These are phyloP conservation scores for Rhabdophis nuchalis DNA, from an alignment of 2,797 vertebrate species.

Conservation along the genomic window DNA sequence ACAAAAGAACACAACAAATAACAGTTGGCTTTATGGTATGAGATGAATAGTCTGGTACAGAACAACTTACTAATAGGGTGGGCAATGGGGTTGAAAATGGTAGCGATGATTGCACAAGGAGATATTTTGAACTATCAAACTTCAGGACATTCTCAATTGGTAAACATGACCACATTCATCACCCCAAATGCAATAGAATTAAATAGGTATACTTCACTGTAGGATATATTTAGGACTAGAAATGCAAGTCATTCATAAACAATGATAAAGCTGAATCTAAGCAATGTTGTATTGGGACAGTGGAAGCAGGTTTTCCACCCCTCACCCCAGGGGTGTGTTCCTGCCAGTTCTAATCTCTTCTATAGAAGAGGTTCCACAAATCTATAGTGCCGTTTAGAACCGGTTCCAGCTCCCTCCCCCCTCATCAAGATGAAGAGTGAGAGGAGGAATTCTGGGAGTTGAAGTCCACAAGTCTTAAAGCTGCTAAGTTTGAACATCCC, in stretches of 20 bases:
- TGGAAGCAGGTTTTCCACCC: neutral
- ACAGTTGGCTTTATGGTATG: neutral
- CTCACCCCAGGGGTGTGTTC: too few relatives aligned
- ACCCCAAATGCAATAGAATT: neutral
- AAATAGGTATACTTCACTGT: neutral
- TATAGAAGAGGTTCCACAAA: too few relatives aligned
- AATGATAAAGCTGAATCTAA: neutral
- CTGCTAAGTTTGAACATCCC: too few relatives aligned
- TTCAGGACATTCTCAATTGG: neutral
- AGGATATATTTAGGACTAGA: neutral
- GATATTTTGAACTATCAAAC: neutral
- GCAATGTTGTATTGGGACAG: neutral
- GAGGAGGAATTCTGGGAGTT: too few relatives aligned
- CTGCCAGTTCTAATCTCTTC: too few relatives aligned
- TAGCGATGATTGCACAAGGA: neutral
- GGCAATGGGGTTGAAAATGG: neutral
- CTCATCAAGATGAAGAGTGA: too few relatives aligned
- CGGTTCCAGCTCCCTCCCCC: too few relatives aligned
- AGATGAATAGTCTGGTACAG: neutral
- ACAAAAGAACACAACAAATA: neutral
- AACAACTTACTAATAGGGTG: neutral
- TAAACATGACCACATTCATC: neutral
- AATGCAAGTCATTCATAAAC: neutral
- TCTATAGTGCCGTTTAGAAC: too few relatives aligned
- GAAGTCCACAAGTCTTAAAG: too few relatives aligned